Base-by-base conservation (phyloP, 2,113 vertebrate genomes). In the Xiphophorus maculatus region DNA sequence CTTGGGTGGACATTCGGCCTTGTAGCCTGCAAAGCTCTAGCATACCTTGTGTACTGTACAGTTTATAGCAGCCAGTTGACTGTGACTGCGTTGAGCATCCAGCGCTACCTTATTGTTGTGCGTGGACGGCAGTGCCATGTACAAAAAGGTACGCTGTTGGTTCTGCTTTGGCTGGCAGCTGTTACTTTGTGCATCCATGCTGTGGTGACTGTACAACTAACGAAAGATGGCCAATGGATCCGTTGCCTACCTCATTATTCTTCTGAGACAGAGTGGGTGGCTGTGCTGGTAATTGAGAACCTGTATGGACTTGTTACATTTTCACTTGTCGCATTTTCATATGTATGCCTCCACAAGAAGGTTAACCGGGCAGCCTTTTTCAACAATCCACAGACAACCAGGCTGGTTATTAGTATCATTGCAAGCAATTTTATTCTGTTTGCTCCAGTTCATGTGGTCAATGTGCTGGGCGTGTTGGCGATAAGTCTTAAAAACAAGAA, bases 91-190 rank as follows among this genome's bases (percentile, higher is more conserved):
- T 70, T 87, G 22, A 81, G 82, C 6, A 4, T 87, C 11, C 80
- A 81, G 61, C 75, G 80, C 19, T 85, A 77, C 70, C 17, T 83
- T 3, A 66, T 72, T 37, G 77, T 87, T 67, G 67, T 83, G 17
- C 1, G 71, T 13, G 32, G n/a, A 40, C 30, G 82, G 25, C 71
- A 0, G 3, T 28, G 2, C 3, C 8, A 30, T 17, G 17, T 2
- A 0, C 11, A 12, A 15, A n/a, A 9, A 11, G 54, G 0, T 25
- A 64, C 33, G 61, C 35, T 85, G 67, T 17, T 82, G 70, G 17
- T 17, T 76, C 73, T 83, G 1, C 22, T 87, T 60, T 87, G 81
- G 79, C n/a, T 85, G 62, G 15, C 17, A 33, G 30, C 62, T 17
- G 17, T 19, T 9, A 63, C 17, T 17, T 48, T 63, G 61, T 79